A percentile compares a stretch with the other conserved stretches of the same genome.
Evolutionary conservation across 1,140 invertebrate species (phyloP).

Genomic region (Drosophila sturtevanti): DNA sequence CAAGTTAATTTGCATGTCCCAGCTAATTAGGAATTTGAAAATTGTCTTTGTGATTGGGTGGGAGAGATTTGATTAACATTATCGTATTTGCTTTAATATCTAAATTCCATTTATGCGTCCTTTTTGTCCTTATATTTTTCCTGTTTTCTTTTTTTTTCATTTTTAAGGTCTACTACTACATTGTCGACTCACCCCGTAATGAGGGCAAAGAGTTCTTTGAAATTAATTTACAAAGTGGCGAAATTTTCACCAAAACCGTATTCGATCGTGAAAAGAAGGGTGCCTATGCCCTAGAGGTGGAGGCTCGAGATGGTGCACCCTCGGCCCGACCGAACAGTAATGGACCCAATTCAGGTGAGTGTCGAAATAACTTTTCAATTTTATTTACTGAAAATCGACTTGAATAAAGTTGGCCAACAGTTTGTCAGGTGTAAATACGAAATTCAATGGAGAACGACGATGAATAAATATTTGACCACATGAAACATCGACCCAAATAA

Average conservation of each 20-base stretch:
- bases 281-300: constrained; percentile 96
- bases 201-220: constrained; percentile 97
- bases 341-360: constrained; percentile 95
- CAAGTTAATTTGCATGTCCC: constrained; percentile 76
- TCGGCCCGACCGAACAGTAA: constrained; percentile 95
- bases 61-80: constrained; percentile 64
- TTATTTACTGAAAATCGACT: neutral
- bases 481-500: constrained; percentile 39
- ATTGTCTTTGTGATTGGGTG: constrained; percentile 10
- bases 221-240: constrained; percentile 96
- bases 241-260: constrained; percentile 96
- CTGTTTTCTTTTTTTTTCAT: constrained; percentile 41
- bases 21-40: constrained; percentile 65
- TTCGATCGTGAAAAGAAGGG: constrained; percentile 97
- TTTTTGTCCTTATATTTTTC: constrained; percentile 13
- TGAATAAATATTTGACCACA: constrained; percentile 55
- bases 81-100: constrained; percentile 58
- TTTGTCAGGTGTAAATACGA: neutral
- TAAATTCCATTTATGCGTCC: constrained; percentile 48
- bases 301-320: constrained; percentile 95
- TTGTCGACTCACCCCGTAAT: constrained; percentile 94
- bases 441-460: constrained; percentile 21
- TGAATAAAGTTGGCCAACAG: constrained; percentile 29
- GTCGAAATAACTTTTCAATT: constrained; percentile 14
- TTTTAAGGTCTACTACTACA: constrained; percentile 92